Conservation (phyloP, 2,888 invertebrate species). For the Nephrotoma guestfalica region DNA sequence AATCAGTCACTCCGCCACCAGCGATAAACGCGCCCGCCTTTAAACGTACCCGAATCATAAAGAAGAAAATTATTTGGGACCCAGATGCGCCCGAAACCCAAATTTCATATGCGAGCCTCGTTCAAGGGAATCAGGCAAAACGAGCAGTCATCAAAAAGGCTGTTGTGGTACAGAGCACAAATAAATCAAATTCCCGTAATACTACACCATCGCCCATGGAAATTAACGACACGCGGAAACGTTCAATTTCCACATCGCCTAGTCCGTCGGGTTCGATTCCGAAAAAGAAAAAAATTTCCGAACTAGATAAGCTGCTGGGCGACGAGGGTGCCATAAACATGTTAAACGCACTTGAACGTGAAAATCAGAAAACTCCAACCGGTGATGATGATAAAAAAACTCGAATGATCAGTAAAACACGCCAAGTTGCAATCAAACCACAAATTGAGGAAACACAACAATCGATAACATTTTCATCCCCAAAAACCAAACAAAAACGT, state of each 20-base stretch:
- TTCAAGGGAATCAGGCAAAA: constrained; percentile 17
- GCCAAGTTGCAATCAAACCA: background rate
- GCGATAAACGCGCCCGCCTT: constrained; percentile 14
- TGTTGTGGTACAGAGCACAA: constrained; percentile 6
- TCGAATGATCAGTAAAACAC: constrained; percentile 17
- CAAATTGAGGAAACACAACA: background rate
- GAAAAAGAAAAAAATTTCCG: constrained; percentile 45
- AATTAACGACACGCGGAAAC: background rate
- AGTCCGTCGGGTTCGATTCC: background rate
- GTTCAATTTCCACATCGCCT: background rate
- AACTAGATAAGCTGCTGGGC: constrained; percentile 62
- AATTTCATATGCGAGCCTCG: constrained; percentile 31
- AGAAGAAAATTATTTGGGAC: constrained; percentile 60
- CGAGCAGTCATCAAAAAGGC: constrained; percentile 10
- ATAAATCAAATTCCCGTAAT: constrained; percentile 5
- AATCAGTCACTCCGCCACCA: constrained; percentile 7
- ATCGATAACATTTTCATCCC: constrained; percentile 21
- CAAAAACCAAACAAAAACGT: constrained; percentile 16
- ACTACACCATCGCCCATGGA: background rate
- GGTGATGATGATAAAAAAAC: constrained; percentile 23
- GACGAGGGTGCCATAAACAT: constrained; percentile 81
- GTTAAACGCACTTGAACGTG: constrained; percentile 57
- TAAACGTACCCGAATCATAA: constrained; percentile 41
- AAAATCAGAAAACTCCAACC: constrained; percentile 14
- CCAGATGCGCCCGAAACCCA: constrained; percentile 36